Base-by-base conservation (phyloP, 2,888 invertebrate genomes). In the Oscheius sp. region DNA sequence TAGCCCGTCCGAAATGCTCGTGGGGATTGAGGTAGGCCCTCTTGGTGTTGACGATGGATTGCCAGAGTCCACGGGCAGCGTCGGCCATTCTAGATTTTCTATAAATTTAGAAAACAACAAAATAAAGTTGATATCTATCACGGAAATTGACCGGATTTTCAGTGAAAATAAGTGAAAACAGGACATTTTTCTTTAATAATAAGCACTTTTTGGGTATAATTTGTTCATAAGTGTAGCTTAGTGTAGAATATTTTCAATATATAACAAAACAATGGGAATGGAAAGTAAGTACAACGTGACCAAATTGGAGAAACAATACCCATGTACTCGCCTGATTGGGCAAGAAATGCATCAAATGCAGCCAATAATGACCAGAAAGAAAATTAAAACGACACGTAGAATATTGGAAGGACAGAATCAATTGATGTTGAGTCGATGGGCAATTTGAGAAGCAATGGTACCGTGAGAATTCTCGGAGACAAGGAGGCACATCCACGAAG, bases 1-100 rank as follows among this genome's bases (percentile, higher is more conserved):
- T 86, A 69, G 84, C 83, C 70, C 86, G 71, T 80, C 86, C 86
- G 76, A 84, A 86, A 72, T 86, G 85, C 81, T 86, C 86, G 64
- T 86, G 86, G 49, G 85, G 86, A 76, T 86, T 85, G 72, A 86
- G 75, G 72, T 84, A 86, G 29, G 80, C 58, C 70, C 84, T 76
- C 75, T 81, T 81, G 77, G 83, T 82, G 76, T 75, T 80, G 73
- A 85, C 84, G 68, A 86, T 75, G 27, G 80, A 77, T 76, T 84
- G 81, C 82, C 83, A 85, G 76, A 85, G 66, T 76, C 78, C 79
- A 61, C 85, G 84, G 72, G 82, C 77, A 72, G 85, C 85, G 76
- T 84, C 85, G 74, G 83, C 78, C 85, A 85, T 85, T 49, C 49
- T 49, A 13, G 13, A 49, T 13, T 13, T 41, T 35, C 43, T 72